A percentile compares a stretch with the other conserved stretches of the same genome.
phyloP scores from a whole-genome alignment of 2,797 vertebrate species.

The Poeciliopsis paucimaculata region DNA sequence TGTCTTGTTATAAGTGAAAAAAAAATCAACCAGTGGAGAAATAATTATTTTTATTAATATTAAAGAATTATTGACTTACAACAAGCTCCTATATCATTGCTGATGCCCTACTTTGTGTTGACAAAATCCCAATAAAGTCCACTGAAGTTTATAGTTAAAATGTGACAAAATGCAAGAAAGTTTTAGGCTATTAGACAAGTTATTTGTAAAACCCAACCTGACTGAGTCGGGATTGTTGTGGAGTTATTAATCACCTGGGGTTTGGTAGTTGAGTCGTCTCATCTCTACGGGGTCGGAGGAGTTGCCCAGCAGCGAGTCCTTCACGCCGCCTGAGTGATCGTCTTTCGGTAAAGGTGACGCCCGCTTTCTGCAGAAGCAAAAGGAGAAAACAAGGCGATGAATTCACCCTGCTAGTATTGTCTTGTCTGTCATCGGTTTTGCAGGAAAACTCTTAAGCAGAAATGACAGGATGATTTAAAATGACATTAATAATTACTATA shows the following conservation, averaged over 20 bases:
- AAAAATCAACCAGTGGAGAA: too few species aligned
- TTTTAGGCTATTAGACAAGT: not conserved
- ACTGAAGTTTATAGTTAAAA: too few species aligned
- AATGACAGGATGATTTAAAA: constrained; percentile 36
- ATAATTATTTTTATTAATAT: too few species aligned
- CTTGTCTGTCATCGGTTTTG: constrained; percentile 4
- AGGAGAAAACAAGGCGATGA: constrained; percentile 32
- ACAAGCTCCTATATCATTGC: too few species aligned
- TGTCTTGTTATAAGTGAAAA: too few species aligned
- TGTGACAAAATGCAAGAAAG: not conserved
- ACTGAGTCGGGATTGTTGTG: not conserved
- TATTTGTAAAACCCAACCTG: too few species aligned
- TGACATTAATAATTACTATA: constrained; percentile 22
- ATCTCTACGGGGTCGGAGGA: constrained; percentile 95
- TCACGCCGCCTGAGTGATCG: constrained; percentile 90
- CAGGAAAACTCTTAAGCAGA: constrained; percentile 15
- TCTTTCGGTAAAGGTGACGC: constrained; percentile 93
- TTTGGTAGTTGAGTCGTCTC: constrained; percentile 95
- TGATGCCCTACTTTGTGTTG: too few species aligned
- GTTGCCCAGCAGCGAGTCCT: constrained; percentile 91
- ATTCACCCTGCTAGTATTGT: not conserved
- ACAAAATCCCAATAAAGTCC: too few species aligned
- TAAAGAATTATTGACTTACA: too few species aligned
- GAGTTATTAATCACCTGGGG: constrained; percentile 84
- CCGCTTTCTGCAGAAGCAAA: constrained; percentile 84